Evolutionary conservation across 2,113 vertebrate genomes (phyloP).

Genomic region (Engystomops pustulosus): DNA sequence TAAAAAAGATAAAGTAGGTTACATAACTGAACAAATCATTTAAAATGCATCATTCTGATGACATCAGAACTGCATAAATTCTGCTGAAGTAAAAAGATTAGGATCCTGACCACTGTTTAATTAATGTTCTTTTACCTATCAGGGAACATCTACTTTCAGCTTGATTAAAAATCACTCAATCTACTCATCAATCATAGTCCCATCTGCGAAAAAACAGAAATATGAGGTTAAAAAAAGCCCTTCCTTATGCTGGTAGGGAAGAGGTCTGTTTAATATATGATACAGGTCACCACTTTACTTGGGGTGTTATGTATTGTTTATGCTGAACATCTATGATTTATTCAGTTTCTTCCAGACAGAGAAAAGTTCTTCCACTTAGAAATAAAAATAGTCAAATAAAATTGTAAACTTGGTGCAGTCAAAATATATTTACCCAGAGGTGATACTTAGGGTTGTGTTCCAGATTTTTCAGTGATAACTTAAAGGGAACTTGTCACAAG

Average conservation of each 20-base stretch:
- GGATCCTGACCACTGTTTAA: background rate
- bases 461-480: too few relatives aligned
- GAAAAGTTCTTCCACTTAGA: background rate
- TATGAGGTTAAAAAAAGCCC: background rate
- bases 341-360: background rate
- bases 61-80: background rate
- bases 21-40: too few relatives aligned
- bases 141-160: background rate
- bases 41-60: background rate
- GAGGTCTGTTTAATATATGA: background rate
- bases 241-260: background rate
- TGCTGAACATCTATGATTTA: background rate
- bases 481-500: too few relatives aligned
- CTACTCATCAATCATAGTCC: background rate
- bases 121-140: background rate
- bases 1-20: too few relatives aligned
- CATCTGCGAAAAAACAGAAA: background rate
- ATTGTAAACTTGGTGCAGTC: too few relatives aligned
- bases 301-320: background rate
- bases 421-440: too few relatives aligned
- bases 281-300: background rate
- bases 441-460: too few relatives aligned
- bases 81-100: background rate
- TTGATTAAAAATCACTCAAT: constrained; percentile 14
- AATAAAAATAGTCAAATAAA: background rate